Conservation (phyloP, 2,797 vertebrate species). For the Acridotheres tristis region DNA sequence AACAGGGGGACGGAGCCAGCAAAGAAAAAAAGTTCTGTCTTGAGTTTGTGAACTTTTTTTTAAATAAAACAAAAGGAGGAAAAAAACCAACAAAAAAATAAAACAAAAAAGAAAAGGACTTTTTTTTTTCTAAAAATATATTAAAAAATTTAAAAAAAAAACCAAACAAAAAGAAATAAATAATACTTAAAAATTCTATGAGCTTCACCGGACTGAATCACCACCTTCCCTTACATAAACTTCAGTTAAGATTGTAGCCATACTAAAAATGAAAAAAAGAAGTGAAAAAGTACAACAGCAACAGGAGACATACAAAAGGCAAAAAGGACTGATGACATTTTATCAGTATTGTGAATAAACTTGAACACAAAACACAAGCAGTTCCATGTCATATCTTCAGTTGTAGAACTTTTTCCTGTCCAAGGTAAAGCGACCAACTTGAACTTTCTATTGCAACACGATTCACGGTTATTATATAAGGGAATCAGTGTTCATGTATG, state of each 20-base stretch:
- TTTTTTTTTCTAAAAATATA: conserved; percentile 55
- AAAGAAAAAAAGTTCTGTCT: conserved; percentile 74
- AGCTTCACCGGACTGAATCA: conserved; percentile 92
- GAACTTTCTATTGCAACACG: conserved; percentile 94
- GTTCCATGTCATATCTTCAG: conserved; percentile 94
- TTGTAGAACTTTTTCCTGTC: conserved; percentile 86
- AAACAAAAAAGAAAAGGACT: conserved; percentile 45
- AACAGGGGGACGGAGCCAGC: conserved; percentile 81
- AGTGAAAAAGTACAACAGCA: neutral
- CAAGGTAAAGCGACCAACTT: conserved; percentile 91
- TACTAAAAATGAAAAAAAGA: conserved; percentile 69
- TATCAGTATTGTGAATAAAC: conserved; percentile 99
- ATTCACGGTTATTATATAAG: conserved; percentile 94
- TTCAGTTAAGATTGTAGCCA: conserved; percentile 93
- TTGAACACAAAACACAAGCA: conserved; percentile 89
- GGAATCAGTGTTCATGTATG: conserved; percentile 99
- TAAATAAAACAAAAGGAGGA: conserved; percentile 64
- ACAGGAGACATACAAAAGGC: conserved; percentile 76
- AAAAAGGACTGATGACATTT: conserved; percentile 89
- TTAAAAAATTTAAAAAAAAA: conserved; percentile 45
- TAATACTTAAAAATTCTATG: conserved; percentile 72
- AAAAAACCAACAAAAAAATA: neutral
- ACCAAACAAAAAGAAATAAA: conserved; percentile 37
- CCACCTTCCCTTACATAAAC: conserved; percentile 85
- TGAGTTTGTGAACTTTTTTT: conserved; percentile 79